Evolutionary conservation across 2,888 invertebrate species (phyloP), one percentile per base, ranked within the genome.

Genomic region (Eulithis prunata): DNA sequence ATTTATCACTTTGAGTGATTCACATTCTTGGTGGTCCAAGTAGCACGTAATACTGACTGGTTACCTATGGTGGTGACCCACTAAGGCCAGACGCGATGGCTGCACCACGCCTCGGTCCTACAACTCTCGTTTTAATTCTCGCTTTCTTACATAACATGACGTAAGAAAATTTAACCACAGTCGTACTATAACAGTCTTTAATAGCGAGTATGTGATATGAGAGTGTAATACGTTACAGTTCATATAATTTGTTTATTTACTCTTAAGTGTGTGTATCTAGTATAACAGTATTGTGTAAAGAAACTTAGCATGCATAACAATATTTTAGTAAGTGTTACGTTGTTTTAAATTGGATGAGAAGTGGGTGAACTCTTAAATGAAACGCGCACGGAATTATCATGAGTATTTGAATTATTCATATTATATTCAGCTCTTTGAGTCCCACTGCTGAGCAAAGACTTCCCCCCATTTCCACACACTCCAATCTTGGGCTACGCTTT

Each of bases 81-180:
- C 67, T 71, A 62, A 55, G 14, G 13, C 49, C 53, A 70, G 71
- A 73, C 69, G 53, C 46, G 62, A 49, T 57, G 71, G 58, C 66
- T 62, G 58, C 68, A 57, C 68, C 51, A 68, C 56, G 67, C 71
- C 63, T 47, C 61, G 64, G 68, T 46, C 36, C 60, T 69, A 72
- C 68, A 61, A 70, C 64, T 72, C 73, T 74, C 74, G 70, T 68
- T 61, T 71, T 62, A 58, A 68, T 69, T 69, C 64, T 71, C 69
- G 63, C 68, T 66, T 59, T 64, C 52, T 80, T 78, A 78, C 71
- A 70, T 76, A 78, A 82, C 66, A 61, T 62, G 58, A 69, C 71
- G 64, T 71, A 71, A 72, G 68, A 53, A 68, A 52, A 64, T 69
- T 71, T 68, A 55, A 66, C 60, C 56, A 65, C 60, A 47, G 72